These are phyloP conservation scores for Lagodon rhomboides DNA, from an alignment of 2,797 vertebrate species.

Conservation along the genomic window DNA sequence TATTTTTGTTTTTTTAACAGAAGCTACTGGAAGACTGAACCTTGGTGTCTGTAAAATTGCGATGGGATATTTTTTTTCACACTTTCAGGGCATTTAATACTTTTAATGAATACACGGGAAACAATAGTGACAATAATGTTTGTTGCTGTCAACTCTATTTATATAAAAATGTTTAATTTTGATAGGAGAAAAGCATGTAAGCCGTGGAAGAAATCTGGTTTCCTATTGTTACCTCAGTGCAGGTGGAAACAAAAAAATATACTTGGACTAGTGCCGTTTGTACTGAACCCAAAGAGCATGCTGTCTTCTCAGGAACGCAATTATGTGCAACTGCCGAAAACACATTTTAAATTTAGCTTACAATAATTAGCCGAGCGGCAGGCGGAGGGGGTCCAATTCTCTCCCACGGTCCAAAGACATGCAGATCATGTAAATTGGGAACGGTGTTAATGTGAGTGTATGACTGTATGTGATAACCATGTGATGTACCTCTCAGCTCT, in stretches of 20 bases:
- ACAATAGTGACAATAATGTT: not conserved
- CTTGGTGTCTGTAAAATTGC: not conserved
- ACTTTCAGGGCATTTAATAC: not conserved
- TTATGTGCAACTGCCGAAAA: conserved; percentile 18
- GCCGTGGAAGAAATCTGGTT: not conserved
- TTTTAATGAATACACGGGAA: not conserved
- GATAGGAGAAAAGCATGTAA: not conserved
- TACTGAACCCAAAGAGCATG: conserved; percentile 17
- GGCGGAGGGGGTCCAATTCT: not conserved
- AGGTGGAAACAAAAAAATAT: not conserved
- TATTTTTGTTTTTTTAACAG: conserved; percentile 4
- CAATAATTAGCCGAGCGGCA: conserved; percentile 27
- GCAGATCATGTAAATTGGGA: conserved; percentile 13
- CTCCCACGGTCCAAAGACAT: conserved; percentile 9
- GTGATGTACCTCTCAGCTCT: conserved; percentile 35
- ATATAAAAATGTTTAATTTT: not conserved
- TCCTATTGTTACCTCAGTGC: conserved; percentile 6
- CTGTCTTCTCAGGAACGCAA: conserved; percentile 19
- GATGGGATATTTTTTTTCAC: not conserved
- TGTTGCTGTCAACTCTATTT: not conserved
- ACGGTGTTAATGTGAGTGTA: conserved; percentile 16
- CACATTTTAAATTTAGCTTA: conserved; percentile 32
- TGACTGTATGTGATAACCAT: conserved; percentile 27
- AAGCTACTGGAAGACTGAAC: not conserved
- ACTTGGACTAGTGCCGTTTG: not conserved